Evolutionary conservation across 2,113 vertebrate species (phyloP), one percentile per base, ranked within the genome.

Genomic region (Lepus americanus): DNA sequence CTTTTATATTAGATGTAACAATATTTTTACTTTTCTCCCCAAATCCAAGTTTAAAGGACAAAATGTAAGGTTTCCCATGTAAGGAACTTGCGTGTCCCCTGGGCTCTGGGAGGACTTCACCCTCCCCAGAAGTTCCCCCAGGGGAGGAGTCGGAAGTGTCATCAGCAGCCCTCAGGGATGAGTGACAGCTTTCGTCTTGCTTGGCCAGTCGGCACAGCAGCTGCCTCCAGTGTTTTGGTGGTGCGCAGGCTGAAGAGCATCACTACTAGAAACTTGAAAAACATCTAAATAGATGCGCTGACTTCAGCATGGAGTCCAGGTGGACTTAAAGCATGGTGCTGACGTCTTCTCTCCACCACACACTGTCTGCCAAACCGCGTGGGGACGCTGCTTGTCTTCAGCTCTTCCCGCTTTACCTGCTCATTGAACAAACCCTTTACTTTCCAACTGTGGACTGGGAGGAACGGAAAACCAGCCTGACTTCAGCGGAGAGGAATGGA

Each of bases 21-120:
- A n/a, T 95, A 76, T 72, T 59, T 44, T 90, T 83, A 91, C n/a
- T 49, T 88, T 83, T 5, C 5, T 11, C 53, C 44, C 5, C 25
- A 87, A 88, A 67, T 61, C 8, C 53, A 67, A 87, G 44, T 73
- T 79, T 72, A 84, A 86, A 88, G 20, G 72, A 84, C 14, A 84
- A 90, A 91, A 23, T 74, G 67, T 6, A 20, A 51, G 66, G 9
- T 79, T 92, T 87, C 92, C 59, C 79, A 23, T 74, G 51, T 33
- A 87, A 73, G 44, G 23, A 44, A 66, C 13, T 87, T 94, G 13
- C 19, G 10, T 22, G 25, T 81, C 59, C 11, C 49, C 79, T 72
- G 14, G 49, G 66, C 4, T 49, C 23, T 27, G 84, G 44, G 44
- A 89, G 44, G 59, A 39, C 6, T 64, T 31, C 39, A 4, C 20